Conservation (phyloP, 2,888 invertebrate genomes). For the Cerceris rybyensis region DNA sequence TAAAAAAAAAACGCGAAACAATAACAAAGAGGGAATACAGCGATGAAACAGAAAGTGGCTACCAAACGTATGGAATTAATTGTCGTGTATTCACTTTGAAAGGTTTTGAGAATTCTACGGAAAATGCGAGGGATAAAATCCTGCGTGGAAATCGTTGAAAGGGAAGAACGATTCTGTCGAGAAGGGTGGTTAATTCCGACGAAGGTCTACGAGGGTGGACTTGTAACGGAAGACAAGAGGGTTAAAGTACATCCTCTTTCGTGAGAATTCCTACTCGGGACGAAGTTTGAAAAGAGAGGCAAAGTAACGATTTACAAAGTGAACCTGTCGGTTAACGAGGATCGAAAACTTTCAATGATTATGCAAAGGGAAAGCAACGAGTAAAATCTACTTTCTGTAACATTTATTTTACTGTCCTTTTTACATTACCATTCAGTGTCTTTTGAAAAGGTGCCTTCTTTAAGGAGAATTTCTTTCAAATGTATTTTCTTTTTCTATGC, state of each 20-base stretch:
- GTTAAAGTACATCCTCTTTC: not conserved
- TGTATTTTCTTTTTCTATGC: no score
- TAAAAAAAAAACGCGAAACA: no score
- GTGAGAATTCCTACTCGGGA: not conserved
- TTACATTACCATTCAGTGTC: no score
- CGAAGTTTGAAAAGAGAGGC: conserved; percentile 17
- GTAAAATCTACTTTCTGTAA: not conserved
- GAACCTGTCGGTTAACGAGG: conserved; percentile 33
- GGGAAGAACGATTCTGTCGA: no score
- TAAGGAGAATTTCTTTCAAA: no score
- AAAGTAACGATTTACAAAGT: conserved; percentile 25
- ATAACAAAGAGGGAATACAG: no score
- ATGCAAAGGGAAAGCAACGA: not conserved
- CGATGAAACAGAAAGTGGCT: no score
- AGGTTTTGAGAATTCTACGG: not conserved
- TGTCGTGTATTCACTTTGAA: not conserved
- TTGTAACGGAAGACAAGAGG: conserved; percentile 9
- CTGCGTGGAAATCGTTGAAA: no score
- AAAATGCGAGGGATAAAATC: no score
- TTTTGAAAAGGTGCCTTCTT: no score
- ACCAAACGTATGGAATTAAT: no score
- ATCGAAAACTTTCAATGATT: conserved; percentile 19
- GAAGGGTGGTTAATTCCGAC: not conserved
- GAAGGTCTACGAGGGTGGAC: not conserved
- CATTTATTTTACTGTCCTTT: not conserved